Evolutionary conservation across 2,888 invertebrate species (phyloP), one percentile per base, ranked within the genome.

Genomic region (Aspidiotus destructor): DNA sequence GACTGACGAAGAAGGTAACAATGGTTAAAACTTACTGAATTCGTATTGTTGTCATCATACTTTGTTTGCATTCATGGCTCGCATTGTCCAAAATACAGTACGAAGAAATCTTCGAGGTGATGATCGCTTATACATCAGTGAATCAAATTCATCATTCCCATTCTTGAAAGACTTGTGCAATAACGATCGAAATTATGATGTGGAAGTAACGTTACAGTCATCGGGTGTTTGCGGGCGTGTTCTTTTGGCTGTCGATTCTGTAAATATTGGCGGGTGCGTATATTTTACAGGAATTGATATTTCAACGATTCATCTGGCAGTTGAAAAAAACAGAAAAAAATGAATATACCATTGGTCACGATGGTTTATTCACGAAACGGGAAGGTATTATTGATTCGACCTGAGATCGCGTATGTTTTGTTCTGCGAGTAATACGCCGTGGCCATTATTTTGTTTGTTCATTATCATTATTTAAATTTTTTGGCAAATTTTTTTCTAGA

Each of bases 181-280:
- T 57, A 83, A 85, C 68, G 75, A 78, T 44, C 75, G 81, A 2
- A 77, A 77, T 11, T 73, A 79, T 41, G 80, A 82, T 13, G 74
- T 78, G 8, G 84, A 84, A 72, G 79, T 86, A 70, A 83, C 85
- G 72, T 80, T 88, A 71, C 79, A 84, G 41, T 83, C 88, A 72
- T 85, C 92, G 69, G 96, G 96, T 1, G 88, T 96, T 83, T 82
- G 86, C 62, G 97, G 96, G 0, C 84, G 83, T 5, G 84, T 94
- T 68, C 80, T 89, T 76, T 77, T 86, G 40, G 85, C 93, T 40
- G 83, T 84, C 0, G 86, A 88, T 74, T 85, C 84, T 75, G 84
- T 91, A 54, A 76, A 78, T 9, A 78, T 83, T 57, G 85, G 85
- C 60, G 89, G 86, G 86, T 86, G 75, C 80, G 83, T 75, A 71